A percentile compares a stretch with the other conserved stretches of the same genome.
Conservation (phyloP, 2,113 vertebrate genomes). For the Oreamnos americanus region DNA sequence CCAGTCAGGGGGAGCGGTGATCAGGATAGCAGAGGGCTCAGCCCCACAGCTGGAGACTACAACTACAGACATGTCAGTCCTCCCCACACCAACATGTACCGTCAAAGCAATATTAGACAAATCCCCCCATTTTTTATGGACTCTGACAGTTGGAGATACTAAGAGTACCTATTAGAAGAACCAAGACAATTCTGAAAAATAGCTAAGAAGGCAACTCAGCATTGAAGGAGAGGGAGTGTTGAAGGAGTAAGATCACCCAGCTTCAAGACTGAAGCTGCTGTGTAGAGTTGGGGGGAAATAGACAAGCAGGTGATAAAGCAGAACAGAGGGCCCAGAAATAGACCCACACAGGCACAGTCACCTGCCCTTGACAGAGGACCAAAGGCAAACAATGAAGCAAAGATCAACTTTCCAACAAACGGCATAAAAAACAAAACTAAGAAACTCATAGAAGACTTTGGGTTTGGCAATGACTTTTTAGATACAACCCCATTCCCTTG, state of each 20-base stretch:
- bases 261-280: not conserved
- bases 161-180: fast-evolving
- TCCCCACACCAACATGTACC: fast-evolving
- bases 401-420: fast-evolving
- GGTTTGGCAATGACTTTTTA: not conserved
- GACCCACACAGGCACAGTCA: fast-evolving
- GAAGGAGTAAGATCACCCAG: not conserved
- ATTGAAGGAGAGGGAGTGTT: fast-evolving
- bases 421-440: not conserved
- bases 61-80: fast-evolving
- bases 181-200: not conserved
- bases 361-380: not conserved
- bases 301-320: fast-evolving
- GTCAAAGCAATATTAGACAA: fast-evolving
- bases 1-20: fast-evolving
- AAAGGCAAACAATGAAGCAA: not conserved
- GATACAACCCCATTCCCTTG: not conserved
- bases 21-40: not conserved
- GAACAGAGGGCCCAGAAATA: not conserved
- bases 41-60: fast-evolving
- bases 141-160: fast-evolving
- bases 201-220: fast-evolving
- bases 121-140: not conserved
- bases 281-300: not conserved
- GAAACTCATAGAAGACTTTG: not conserved